phyloP scores from a whole-genome alignment of 2,113 vertebrate species.

The Paradoxurus hermaphroditus region DNA sequence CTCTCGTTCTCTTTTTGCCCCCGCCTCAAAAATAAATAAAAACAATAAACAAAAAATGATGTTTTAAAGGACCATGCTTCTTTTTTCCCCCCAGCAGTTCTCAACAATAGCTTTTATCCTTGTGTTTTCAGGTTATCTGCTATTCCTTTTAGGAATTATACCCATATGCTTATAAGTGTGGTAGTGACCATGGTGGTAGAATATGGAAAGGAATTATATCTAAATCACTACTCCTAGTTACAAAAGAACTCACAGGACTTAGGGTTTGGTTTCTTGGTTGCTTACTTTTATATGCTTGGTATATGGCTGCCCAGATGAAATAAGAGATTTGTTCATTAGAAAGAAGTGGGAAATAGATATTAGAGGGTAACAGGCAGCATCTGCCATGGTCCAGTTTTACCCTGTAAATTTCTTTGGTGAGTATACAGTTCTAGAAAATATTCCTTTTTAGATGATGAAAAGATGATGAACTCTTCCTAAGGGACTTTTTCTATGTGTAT shows the following conservation, averaged over 20 bases:
- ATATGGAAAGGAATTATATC: not conserved
- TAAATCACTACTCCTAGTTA: not conserved
- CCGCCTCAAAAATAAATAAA: too few relatives aligned
- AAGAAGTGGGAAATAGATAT: not conserved
- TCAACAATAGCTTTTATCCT: not conserved
- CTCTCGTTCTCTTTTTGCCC: too few relatives aligned
- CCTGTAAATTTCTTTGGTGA: not conserved
- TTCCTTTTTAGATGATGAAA: not conserved
- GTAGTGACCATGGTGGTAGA: too few relatives aligned
- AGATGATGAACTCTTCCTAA: not conserved
- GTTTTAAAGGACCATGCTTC: not conserved
- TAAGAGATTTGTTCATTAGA: not conserved
- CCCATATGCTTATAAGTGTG: not conserved
- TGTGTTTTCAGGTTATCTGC: not conserved
- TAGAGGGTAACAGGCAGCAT: not conserved
- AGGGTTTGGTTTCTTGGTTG: not conserved
- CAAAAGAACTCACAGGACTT: not conserved
- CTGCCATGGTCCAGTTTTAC: not conserved
- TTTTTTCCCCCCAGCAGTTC: not conserved
- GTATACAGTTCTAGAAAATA: not conserved
- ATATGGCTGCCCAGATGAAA: not conserved
- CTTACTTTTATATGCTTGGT: not conserved
- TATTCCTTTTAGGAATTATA: not conserved
- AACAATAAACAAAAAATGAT: too few relatives aligned
- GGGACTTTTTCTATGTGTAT: not conserved